Conservation (phyloP, 1,140 invertebrate genomes). For the Ephestia elutella region DNA sequence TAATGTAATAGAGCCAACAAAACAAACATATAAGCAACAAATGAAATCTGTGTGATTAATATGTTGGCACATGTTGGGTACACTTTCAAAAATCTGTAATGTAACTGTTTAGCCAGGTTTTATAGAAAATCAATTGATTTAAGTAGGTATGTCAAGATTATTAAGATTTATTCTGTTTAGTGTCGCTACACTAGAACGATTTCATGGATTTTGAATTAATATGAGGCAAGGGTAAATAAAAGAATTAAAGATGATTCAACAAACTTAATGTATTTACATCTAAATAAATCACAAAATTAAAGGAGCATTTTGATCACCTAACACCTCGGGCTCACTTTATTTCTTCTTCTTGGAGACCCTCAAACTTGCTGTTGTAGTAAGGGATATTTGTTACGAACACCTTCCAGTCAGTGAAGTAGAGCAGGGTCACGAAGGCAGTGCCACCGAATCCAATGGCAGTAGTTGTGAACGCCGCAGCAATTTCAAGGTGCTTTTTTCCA, state of each 20-base stretch:
- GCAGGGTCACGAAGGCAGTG: slow-evolving; percentile 70
- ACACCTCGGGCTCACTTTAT: slow-evolving; percentile 7
- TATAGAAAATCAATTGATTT: too few relatives aligned
- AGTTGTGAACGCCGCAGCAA: slow-evolving; percentile 50
- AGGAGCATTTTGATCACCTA: neutral
- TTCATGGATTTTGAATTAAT: too few relatives aligned
- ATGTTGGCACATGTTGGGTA: too few relatives aligned
- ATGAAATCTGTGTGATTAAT: too few relatives aligned
- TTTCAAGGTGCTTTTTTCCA: slow-evolving; percentile 52
- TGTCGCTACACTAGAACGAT: too few relatives aligned
- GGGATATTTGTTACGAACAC: slow-evolving; percentile 81
- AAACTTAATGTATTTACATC: slow-evolving; percentile 7
- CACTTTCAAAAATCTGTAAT: too few relatives aligned
- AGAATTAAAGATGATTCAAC: neutral
- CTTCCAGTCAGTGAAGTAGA: slow-evolving; percentile 88
- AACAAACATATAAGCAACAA: too few relatives aligned
- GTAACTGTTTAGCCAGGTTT: too few relatives aligned
- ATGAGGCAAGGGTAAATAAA: slow-evolving; percentile 17
- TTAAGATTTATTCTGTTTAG: too few relatives aligned
- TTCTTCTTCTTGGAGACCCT: slow-evolving; percentile 60
- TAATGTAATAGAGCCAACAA: too few relatives aligned
- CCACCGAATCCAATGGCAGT: slow-evolving; percentile 78
- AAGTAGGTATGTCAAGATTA: too few relatives aligned
- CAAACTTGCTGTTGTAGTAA: slow-evolving; percentile 83
- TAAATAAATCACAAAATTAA: slow-evolving; percentile 5